Base-by-base conservation (phyloP, 2,888 invertebrate species). In the Lasioglossum calceatum region DNA sequence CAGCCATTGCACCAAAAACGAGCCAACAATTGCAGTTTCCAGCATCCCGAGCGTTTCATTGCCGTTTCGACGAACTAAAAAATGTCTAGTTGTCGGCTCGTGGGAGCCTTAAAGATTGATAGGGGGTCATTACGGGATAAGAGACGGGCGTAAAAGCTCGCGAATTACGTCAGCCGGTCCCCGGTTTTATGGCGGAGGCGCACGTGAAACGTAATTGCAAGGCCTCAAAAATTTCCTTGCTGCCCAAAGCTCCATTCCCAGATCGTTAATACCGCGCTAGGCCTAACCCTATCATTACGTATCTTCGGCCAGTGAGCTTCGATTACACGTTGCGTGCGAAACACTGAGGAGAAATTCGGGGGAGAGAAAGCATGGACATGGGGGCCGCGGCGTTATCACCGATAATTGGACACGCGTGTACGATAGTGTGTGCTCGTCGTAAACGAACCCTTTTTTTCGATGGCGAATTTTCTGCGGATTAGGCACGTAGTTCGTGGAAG, bases 271-370 rank as follows among this genome's bases (percentile, higher is more conserved):
- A 81, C 85, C 84, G 36, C 61, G 82, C 90, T 88, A 89, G 81
- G 50, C 39, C 81, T 86, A 81, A 91, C 91, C 91, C 91, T 90
- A 87, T 89, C 90, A 91, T 91, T 91, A 91, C 87, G 87, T 71
- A 84, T 90, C 87, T 89, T 90, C 84, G 86, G 81, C 32, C 88
- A 87, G 85, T 87, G 85, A 91, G 87, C 80, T 87, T 84, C 90
- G 91, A 91, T 91, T 91, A 91, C 88, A 90, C 79, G 90, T 86
- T 90, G 72, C 87, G 84, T 39, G 71, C 83, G 73, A 83, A 67
- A 77, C 72, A 64, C 4, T 47, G 78, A 58, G 79, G 71, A 77
- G 81, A 81, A 76, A 87, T 75, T 84, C 72, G 71, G 44, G 7
- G 67, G 78, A 78, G 27, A 61, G 27, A 61, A 71, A 39, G 14